Percentiles rank a stretch among this genome's conserved stretches.
These are phyloP conservation scores for Chrysocyon brachyurus DNA, from an alignment of 2,797 vertebrate genomes.

Conservation along the genomic window DNA sequence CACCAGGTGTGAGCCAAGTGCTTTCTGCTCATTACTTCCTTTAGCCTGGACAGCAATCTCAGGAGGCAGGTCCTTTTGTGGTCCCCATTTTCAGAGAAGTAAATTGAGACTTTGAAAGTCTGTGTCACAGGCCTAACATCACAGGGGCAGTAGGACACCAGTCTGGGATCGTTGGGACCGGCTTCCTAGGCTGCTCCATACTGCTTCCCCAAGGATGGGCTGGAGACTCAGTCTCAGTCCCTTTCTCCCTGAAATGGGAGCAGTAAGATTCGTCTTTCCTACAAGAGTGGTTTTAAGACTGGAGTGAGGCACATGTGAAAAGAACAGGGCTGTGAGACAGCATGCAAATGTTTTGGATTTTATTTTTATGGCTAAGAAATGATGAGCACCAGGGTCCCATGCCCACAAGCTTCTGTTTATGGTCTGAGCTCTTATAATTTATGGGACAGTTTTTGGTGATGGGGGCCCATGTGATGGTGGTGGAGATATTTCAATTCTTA, in stretches of 20 bases:
- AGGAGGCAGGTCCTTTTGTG: not conserved
- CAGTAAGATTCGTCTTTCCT: not conserved
- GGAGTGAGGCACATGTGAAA: not conserved
- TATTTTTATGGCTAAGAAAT: not conserved
- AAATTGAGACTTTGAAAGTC: not conserved
- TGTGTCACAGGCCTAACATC: not conserved
- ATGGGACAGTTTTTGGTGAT: not conserved
- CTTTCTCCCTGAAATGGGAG: conserved; percentile 18
- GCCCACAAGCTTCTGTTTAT: not conserved
- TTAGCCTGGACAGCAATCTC: not conserved
- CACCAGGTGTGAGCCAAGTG: not conserved
- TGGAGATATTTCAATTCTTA: not conserved
- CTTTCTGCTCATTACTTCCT: not conserved
- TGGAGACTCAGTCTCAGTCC: not conserved
- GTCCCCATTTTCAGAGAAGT: not conserved
- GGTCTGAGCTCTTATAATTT: not conserved
- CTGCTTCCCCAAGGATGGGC: not conserved
- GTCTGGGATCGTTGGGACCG: not conserved
- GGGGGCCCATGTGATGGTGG: not conserved
- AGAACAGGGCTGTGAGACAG: not conserved
- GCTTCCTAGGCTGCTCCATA: not conserved
- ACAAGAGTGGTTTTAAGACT: not conserved
- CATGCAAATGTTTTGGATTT: not conserved
- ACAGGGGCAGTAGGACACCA: not conserved
- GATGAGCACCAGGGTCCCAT: not conserved